A percentile compares a stretch with the other conserved stretches of the same genome.
Conservation (phyloP, 2,888 invertebrate genomes). For the Athetis lepigone region DNA sequence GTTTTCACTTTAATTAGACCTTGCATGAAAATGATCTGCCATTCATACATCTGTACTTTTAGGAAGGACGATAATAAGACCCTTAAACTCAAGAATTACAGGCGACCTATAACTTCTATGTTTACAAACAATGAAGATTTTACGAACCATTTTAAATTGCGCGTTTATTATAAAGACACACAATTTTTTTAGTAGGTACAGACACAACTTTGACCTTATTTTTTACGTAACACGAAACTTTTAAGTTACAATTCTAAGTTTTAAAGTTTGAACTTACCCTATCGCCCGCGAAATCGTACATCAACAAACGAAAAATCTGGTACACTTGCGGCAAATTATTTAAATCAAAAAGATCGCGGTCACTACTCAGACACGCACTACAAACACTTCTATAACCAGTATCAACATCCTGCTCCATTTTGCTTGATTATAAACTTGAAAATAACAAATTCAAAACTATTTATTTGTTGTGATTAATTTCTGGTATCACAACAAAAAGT, state of each 20-base stretch:
- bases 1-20: no score
- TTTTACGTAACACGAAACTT: slow-evolving; percentile 59
- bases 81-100: no score
- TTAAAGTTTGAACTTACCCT: slow-evolving; percentile 74
- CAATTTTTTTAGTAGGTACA: no score
- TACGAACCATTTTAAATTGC: no score
- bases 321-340: slow-evolving; percentile 74
- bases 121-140: no score
- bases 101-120: no score
- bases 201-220: slow-evolving; percentile 50
- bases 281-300: slow-evolving; percentile 85
- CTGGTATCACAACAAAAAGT: slow-evolving; percentile 89
- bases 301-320: slow-evolving; percentile 82
- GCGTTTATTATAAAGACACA: no score
- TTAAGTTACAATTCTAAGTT: not conserved
- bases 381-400: slow-evolving; percentile 78
- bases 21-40: no score
- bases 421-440: slow-evolving; percentile 53
- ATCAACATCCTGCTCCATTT: slow-evolving; percentile 87
- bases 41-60: no score
- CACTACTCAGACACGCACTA: slow-evolving; percentile 82
- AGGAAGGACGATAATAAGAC: no score
- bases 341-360: slow-evolving; percentile 80
- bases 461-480: slow-evolving; percentile 74
- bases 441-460: slow-evolving; percentile 62